Evolutionary conservation across 1,140 invertebrate genomes (phyloP).

Genomic region (Polypedilum vanderplanki): DNA sequence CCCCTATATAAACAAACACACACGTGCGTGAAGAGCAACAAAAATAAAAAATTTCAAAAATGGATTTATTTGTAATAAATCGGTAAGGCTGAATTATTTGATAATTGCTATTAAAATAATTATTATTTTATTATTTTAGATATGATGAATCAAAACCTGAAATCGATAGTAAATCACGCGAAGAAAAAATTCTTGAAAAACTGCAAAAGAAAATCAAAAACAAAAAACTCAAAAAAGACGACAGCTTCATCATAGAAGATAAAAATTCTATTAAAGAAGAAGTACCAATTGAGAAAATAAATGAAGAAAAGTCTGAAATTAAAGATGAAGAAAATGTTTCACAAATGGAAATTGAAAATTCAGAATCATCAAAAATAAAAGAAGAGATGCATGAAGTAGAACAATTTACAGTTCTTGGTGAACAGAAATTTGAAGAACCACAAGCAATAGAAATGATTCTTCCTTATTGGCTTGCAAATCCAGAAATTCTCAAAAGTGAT

Average conservation of each 20-base stretch:
- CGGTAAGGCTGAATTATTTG: conserved; percentile 39
- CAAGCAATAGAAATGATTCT: conserved; percentile 62
- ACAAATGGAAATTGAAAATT: conserved; percentile 26
- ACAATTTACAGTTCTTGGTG: conserved; percentile 29
- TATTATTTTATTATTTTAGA: conserved; percentile 34
- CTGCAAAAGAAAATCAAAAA: conserved; percentile 52
- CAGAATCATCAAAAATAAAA: conserved; percentile 19
- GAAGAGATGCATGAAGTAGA: conserved; percentile 31
- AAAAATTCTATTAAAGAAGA: neutral
- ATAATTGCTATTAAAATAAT: neutral
- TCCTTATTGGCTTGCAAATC: conserved; percentile 79
- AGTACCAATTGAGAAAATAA: neutral
- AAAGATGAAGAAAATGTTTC: conserved; percentile 31
- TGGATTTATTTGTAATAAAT: conserved; percentile 50
- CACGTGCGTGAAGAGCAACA: neutral
- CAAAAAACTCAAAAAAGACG: conserved; percentile 45
- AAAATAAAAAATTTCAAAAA: conserved; percentile 33
- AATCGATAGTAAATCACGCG: conserved; percentile 40
- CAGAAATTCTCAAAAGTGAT: conserved; percentile 64
- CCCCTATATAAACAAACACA: neutral
- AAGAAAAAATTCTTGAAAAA: conserved; percentile 51
- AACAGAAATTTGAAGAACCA: conserved; percentile 30
- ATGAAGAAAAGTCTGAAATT: conserved; percentile 35
- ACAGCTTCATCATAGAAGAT: conserved; percentile 34
- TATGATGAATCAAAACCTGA: conserved; percentile 46